Base-by-base conservation (phyloP, 1,140 invertebrate species). In the Eurosta solidaginis region DNA sequence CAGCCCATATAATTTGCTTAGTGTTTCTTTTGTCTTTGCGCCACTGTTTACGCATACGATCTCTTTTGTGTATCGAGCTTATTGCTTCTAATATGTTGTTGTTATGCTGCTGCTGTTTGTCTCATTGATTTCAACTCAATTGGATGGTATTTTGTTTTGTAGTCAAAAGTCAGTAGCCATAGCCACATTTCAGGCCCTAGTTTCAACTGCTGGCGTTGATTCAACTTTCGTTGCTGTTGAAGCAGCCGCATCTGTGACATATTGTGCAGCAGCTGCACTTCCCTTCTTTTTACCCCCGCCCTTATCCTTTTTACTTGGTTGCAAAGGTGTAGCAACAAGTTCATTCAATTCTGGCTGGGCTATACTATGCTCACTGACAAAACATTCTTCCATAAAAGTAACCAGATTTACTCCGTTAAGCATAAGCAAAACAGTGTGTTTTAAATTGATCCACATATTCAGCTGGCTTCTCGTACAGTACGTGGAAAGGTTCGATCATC, bases 401-500 rank as follows among this genome's bases (percentile, higher is more conserved):
- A 99, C 98, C 90, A 96, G 96, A 84, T 98, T 94, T 44, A 97
- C 94, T 77, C 97, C 97, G 85, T 95, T 97, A 44, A 12, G 42
- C 42, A 44, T 44, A 5, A 44, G 42, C 12, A 44, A 44, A 6
- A 44, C 42, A 44, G 42, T 44, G 12, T 6, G 12, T 12, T 44
- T 44, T n/a, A 12, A 44, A 44, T 12, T 44, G 42, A 12, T 5
- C 42, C 5, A 9, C 22, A 14, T 50, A 84, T 85, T 86, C 88
- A 90, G 89, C 84, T 44, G 90, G 89, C 82, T 92, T 91, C 83
- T 93, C 92, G 84, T 92, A 93, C 29, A 93, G 86, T 75, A 93
- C 95, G 91, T 96, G 96, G 90, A 99, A 99, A 78, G 98, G 97
- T 89, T 98, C 97, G 82, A 99, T 94, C 77, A 99, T 91, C 88